Conservation (phyloP, 2,888 invertebrate genomes). For the Chymomyza amoena region DNA sequence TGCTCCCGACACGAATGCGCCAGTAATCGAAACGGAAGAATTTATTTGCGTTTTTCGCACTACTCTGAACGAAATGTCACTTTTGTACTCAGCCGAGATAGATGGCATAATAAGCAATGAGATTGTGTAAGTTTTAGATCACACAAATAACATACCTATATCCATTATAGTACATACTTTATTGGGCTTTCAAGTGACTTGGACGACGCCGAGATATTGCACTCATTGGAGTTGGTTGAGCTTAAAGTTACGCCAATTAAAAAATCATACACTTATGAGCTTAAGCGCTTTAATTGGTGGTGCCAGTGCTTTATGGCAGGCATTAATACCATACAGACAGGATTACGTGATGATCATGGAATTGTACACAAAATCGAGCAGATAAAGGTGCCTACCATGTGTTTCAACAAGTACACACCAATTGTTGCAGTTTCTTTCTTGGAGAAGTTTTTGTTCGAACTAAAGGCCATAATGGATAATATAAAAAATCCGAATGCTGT, state of each 20-base stretch:
- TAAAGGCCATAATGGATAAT: no score
- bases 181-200: slow-evolving; percentile 31
- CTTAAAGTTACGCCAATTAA: slow-evolving; percentile 38
- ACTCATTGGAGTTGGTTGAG: slow-evolving; percentile 41
- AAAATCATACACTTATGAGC: slow-evolving; percentile 18
- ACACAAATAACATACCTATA: neutral
- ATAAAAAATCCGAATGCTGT: no score
- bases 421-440: slow-evolving; percentile 42
- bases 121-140: slow-evolving; percentile 28
- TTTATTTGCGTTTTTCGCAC: slow-evolving; percentile 37
- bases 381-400: slow-evolving; percentile 17
- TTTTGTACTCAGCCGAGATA: slow-evolving; percentile 55
- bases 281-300: slow-evolving; percentile 55
- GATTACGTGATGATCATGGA: slow-evolving; percentile 40
- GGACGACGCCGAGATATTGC: slow-evolving; percentile 24
- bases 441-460: slow-evolving; percentile 32
- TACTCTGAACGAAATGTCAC: slow-evolving; percentile 26
- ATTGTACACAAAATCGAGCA: slow-evolving; percentile 24
- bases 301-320: slow-evolving; percentile 52
- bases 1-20: slow-evolving; percentile 34
- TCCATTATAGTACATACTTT: neutral
- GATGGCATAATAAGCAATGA: slow-evolving; percentile 45
- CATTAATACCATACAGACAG: slow-evolving; percentile 39
- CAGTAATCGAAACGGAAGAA: slow-evolving; percentile 48
- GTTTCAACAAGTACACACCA: slow-evolving; percentile 43